Percentiles rank a stretch among this genome's conserved stretches.
Evolutionary conservation across 2,888 invertebrate species (phyloP).

Genomic region (Timandra comae): DNA sequence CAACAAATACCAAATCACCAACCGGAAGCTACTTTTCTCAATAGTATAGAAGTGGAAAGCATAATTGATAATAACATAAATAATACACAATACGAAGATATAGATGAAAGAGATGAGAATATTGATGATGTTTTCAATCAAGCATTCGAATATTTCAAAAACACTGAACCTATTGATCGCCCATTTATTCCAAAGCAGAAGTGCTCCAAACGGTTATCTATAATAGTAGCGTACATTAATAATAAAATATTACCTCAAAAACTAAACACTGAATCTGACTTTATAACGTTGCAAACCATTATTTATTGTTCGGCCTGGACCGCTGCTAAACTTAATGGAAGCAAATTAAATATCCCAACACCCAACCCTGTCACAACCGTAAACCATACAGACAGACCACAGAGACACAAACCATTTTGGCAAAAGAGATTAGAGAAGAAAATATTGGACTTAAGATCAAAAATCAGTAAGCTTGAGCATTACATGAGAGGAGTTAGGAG

Average conservation of each 20-base stretch:
- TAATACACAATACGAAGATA: too few species aligned
- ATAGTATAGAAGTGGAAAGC: too few species aligned
- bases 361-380: too few species aligned
- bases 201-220: slow-evolving; percentile 7
- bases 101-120: too few species aligned
- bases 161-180: background rate
- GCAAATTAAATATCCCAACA: background rate
- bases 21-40: too few species aligned
- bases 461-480: too few species aligned
- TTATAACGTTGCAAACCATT: background rate
- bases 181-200: slow-evolving; percentile 12
- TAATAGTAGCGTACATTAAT: slow-evolving; percentile 8
- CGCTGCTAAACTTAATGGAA: background rate
- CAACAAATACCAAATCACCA: too few species aligned
- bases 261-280: too few species aligned
- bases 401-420: background rate
- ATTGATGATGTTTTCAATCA: too few species aligned
- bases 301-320: background rate
- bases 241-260: slow-evolving; percentile 5
- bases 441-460: background rate
- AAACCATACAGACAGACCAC: too few species aligned
- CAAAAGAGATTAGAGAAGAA: background rate
- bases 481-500: slow-evolving; percentile 3
- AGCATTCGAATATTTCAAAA: too few species aligned
- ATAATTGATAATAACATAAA: too few species aligned